phyloP scores from a whole-genome alignment of 2,888 invertebrate species.

The Smittia sp. region DNA sequence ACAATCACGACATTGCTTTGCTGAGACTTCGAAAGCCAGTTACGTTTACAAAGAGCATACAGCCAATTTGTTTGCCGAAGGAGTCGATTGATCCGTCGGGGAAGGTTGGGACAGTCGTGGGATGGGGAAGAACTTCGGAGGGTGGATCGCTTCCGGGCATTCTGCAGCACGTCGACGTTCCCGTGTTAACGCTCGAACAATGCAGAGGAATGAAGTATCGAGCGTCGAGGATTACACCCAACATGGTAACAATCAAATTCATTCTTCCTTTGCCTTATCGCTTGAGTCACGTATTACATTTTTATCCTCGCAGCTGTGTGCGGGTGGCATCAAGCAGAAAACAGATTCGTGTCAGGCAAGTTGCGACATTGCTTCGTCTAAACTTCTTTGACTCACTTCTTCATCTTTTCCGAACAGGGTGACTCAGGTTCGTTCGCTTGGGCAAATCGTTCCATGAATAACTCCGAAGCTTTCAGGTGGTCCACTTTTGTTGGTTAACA shows the following conservation, averaged over 20 bases:
- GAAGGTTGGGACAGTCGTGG: slow-evolving; percentile 53
- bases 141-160: slow-evolving; percentile 75
- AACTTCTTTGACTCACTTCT: not conserved
- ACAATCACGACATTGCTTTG: slow-evolving; percentile 82
- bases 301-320: slow-evolving; percentile 56
- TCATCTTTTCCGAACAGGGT: not conserved
- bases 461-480: slow-evolving; percentile 58
- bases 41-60: slow-evolving; percentile 60
- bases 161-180: slow-evolving; percentile 81
- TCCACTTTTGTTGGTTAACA: slow-evolving; percentile 71
- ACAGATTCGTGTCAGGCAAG: slow-evolving; percentile 78
- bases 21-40: slow-evolving; percentile 75
- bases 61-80: slow-evolving; percentile 72
- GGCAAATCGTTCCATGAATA: not conserved
- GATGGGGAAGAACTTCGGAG: slow-evolving; percentile 82
- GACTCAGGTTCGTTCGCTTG: not conserved
- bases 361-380: not conserved
- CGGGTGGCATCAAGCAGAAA: slow-evolving; percentile 64
- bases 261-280: not conserved
- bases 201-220: slow-evolving; percentile 82
- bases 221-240: slow-evolving; percentile 74
- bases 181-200: slow-evolving; percentile 73
- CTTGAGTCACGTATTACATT: not conserved
- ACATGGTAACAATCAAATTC: slow-evolving; percentile 66
- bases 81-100: slow-evolving; percentile 57